phyloP scores from a whole-genome alignment of 2,888 invertebrate species.

The Philereme vetulata region DNA sequence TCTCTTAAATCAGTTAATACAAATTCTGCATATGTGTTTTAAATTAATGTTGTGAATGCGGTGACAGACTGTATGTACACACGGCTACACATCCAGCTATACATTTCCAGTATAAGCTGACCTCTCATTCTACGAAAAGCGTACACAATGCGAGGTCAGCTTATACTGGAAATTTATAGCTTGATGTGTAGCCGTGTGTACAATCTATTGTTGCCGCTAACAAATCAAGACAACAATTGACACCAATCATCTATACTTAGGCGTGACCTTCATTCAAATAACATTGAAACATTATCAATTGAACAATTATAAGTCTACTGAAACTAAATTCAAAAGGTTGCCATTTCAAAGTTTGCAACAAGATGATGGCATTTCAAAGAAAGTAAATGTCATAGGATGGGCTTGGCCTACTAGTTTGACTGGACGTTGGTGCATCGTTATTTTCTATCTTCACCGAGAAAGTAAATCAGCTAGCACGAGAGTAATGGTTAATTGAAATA shows the following conservation, averaged over 20 bases:
- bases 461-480: background rate
- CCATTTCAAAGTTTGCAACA: background rate
- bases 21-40: no score
- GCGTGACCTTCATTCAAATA: conserved; percentile 16
- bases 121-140: no score
- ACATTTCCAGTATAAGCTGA: no score
- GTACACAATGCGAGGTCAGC: no score
- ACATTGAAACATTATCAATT: conserved; percentile 25
- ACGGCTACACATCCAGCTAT: no score
- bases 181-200: no score
- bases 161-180: no score
- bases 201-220: conserved; percentile 3
- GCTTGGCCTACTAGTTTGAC: background rate
- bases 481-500: no score
- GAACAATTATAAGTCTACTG: conserved; percentile 3
- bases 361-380: background rate
- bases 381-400: background rate
- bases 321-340: background rate
- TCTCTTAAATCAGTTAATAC: no score
- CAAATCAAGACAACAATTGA: conserved; percentile 27
- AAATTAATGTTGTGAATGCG: no score
- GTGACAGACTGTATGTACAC: no score
- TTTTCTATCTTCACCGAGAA: background rate
- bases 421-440: background rate
- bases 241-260: conserved; percentile 22